phyloP scores from a whole-genome alignment of 1,140 invertebrate genomes.

The Acromyrmex charruanus region DNA sequence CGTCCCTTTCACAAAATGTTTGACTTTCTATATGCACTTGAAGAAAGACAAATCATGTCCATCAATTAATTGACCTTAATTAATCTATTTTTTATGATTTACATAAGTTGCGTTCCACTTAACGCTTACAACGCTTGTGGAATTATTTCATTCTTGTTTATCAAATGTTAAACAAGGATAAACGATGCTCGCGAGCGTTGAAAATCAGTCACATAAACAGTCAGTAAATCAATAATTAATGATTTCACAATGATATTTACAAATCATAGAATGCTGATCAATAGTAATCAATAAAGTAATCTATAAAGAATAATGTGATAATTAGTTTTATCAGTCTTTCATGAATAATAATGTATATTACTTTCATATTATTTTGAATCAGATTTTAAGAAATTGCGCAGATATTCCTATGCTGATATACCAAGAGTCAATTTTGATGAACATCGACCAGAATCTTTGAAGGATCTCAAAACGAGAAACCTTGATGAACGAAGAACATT shows the following conservation, averaged over 20 bases:
- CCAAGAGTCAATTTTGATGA: slow-evolving; percentile 69
- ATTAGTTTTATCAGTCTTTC: background rate
- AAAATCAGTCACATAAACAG: background rate
- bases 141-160: no score
- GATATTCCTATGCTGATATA: slow-evolving; percentile 70
- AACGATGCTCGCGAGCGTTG: no score
- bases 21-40: background rate
- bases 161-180: no score
- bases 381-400: background rate
- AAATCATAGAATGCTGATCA: background rate
- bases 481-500: slow-evolving; percentile 51
- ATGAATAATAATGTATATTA: background rate
- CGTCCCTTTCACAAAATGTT: background rate
- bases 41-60: background rate
- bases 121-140: no score
- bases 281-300: background rate
- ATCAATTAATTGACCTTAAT: background rate
- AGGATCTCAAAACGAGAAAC: slow-evolving; percentile 45
- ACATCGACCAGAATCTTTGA: slow-evolving; percentile 59
- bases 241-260: background rate
- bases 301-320: background rate
- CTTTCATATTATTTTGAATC: background rate
- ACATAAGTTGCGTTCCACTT: background rate
- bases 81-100: background rate
- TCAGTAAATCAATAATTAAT: background rate